Evolutionary conservation across 2,888 invertebrate genomes (phyloP), one percentile per base, ranked within the genome.

Genomic region (Agriopis aurantiaria): DNA sequence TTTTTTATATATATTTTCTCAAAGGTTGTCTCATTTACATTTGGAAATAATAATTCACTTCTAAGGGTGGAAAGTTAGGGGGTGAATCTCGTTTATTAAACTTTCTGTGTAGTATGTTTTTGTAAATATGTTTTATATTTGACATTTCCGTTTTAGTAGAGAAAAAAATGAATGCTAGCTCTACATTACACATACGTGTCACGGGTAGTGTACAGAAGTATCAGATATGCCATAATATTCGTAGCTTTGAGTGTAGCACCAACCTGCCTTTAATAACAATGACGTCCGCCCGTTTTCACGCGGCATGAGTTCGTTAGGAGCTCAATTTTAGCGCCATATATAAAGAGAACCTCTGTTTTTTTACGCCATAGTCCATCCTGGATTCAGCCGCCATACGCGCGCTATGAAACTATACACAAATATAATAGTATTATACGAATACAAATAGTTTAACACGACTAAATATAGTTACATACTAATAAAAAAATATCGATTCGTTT

Each of bases 211-310:
- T 43, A 43, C 5, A 43, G 8, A 43, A 9, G 8, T 43, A 43
- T 33, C 33, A 43, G 43, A 43, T 10, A 43, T 7, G 43, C 8
- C 43, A 43, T 43, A 8, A 43, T 43, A 43, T 43, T 43, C 43
- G 43, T 43, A 43, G 51, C 74, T 75, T 53, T n/a, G n/a, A 74
- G 67, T 89, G 78, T 65, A n/a, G 0, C 6, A 68, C 79, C 45
- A 17, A 1, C 85, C 79, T 83, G 81, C 78, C 75, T 78, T 84
- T 88, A 89, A 93, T 90, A 93, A 94, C 94, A 94, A 93, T 93
- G 93, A 90, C 92, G 90, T 93, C 92, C 91, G 92, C 86, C 73
- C 88, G 86, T 92, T 92, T 92, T 92, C 93, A 90, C 94, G 93
- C 91, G 86, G 83, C 75, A 77, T 88, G 88, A 80, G 83, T 90